Evolutionary conservation across 2,113 vertebrate species (phyloP), one percentile per base, ranked within the genome.

Genomic region (Sciurus niger): DNA sequence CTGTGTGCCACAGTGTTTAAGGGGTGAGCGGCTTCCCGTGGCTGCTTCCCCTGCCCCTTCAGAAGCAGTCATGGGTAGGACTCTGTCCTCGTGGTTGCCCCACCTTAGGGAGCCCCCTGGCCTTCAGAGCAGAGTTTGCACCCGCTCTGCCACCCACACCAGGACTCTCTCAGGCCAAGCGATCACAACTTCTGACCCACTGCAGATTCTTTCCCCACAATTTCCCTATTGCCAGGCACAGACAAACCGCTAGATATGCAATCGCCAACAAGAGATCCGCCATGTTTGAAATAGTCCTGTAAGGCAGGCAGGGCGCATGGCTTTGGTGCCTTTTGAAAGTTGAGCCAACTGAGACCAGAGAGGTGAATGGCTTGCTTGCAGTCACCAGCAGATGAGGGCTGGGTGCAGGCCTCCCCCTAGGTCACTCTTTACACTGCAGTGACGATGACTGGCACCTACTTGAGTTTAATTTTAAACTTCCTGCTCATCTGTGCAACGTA

Each of bases 391-490:
- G 10, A 20, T 4, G 1, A 30, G 34, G 11, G 9, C 58, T 37
- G 40, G 20, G 13, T 6, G 1, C 6, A 16, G 24, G 25, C 17
- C 74, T 40, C 60, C 76, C 32, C 51, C 58, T 22, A 16, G 72
- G 40, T 12, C 67, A 2, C 0, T 0, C n/a, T 51, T 25, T 25
- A 25, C 34, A 9, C 17, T 0, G 2, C 2, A 0, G 48, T 83
- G 51, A 58, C 37, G 37, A 18, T 1, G n/a, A 30, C 60, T 0
- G 25, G 65, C 5, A 37, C 5, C 4, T 16, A 3, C 25, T 22
- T 13, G 18, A 40, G 70, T 40, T 58, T 11, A 46, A 18, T 43
- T 46, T 72, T 10, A 22, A 13, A 46, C 51, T 90, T 70, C 76
- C 55, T 51, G 43, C 46, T 80, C 14, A 3, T 89, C 43, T 72